Base-by-base conservation (phyloP, 2,113 vertebrate species). In the Platysteira castanea region DNA sequence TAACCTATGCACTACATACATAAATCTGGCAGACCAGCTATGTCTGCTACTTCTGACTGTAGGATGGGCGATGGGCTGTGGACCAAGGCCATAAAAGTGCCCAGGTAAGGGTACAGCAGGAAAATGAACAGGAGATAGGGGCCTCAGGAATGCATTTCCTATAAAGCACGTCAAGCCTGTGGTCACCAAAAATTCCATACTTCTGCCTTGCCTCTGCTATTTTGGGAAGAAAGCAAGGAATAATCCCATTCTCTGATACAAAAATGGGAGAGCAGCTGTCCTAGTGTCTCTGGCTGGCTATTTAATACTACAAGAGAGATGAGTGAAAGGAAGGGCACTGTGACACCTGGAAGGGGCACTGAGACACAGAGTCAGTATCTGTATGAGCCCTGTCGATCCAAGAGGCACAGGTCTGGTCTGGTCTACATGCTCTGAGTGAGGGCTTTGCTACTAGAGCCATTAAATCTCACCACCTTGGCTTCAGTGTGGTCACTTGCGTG, bases 401-500 rank as follows among this genome's bases (percentile, higher is more conserved):
- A 49, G 70, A 61, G 53, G 47, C 21, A 39, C 53, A 35, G 67
- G 49, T 19, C 35, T 50, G 67, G 49, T 19, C 35, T 50, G 44
- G 9, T 23, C 57, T 64, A 11, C 1, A 4, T 27, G 50, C n/a
- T 70, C 37, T 46, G 24, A 52, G 33, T 15, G 9, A 44, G n/a
- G 41, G 28, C 35, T 70, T 52, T 56, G 47, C 54, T 47, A 20
- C 35, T 23, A 50, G 15, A 57, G 61, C 44, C 46, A 31, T 31
- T 52, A 78, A 33, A 57, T 57, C 27, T 77, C 54, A 77, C 14
- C 49, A 19, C 19, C 16, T 37, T 4, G 0, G 14, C 31, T 42
- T 31, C 10, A 70, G 21, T 1, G 4, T 31, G 53, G 57, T 23
- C 0, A 0, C 57, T 1, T 35, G 18, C 19, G 47, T 44, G 59